Evolutionary conservation across 2,888 invertebrate species (phyloP).

Genomic region (Macrosiphum euphorbiae): DNA sequence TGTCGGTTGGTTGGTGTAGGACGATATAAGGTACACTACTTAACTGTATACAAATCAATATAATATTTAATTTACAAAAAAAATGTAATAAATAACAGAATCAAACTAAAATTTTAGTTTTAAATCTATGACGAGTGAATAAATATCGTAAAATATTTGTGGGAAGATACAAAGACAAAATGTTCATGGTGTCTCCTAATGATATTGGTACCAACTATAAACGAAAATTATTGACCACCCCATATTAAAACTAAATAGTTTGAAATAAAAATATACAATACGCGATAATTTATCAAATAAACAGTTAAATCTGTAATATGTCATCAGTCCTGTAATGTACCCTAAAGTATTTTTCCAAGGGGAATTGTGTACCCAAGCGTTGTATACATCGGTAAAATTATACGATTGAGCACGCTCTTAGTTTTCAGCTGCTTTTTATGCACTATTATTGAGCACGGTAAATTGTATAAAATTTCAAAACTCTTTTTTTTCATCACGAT

Average conservation of each 20-base stretch:
- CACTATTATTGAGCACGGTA: neutral
- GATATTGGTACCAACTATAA: neutral
- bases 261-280: neutral
- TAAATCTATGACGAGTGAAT: neutral
- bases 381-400: neutral
- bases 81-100: neutral
- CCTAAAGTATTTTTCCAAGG: neutral
- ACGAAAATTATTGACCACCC: neutral
- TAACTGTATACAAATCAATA: neutral
- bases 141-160: neutral
- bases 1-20: neutral
- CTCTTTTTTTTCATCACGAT: neutral
- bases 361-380: neutral
- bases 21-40: neutral
- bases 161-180: no score
- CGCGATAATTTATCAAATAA: neutral
- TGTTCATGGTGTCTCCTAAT: neutral
- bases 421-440: neutral
- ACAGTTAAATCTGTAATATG: neutral
- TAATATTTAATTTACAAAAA: neutral
- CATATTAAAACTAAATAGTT: neutral
- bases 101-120: neutral
- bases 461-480: neutral
- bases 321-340: neutral
- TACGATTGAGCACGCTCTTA: neutral